Evolutionary conservation across 1,140 invertebrate species (phyloP), one percentile per base, ranked within the genome.

Genomic region (Pseudobourletiella spinata): DNA sequence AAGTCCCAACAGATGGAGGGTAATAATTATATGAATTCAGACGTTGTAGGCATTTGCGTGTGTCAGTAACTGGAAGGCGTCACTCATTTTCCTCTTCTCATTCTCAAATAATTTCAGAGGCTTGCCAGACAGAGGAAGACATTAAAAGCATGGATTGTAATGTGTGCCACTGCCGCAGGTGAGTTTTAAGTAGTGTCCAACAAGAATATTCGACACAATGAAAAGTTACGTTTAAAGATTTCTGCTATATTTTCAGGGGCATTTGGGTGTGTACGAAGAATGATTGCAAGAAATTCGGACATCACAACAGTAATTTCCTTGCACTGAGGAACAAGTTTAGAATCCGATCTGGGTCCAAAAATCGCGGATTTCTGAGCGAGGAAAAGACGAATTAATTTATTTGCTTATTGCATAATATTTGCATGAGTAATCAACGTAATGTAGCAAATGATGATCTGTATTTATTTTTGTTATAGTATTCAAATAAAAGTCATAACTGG

Each of bases 81-180:
- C 6, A 54, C 20, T 24, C 16, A 4, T 4, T 26, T 59, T 25
- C 50, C 4, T 30, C 35, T 15, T 22, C 6, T 29, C 22, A 32
- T n/a, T 46, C n/a, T 63, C 48, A 16, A 44, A 48, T 39, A 8
- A 32, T 63, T 67, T 15, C 48, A 64, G 66, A 65, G 50, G 29
- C 63, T 3, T 68, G 66, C 35, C 46, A 62, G 30, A 63, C 57
- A 18, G 66, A 68, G 25, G 59, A 59, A 26, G 66, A 68, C 26
- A 63, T 68, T 3, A 68, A 68, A 57, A 63, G 56, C 43, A 59
- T 54, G n/a, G 66, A 63, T 14, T 68, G 66, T 29, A 68, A 68
- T 35, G 57, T 65, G 51, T 68, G 66, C 35, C 39, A 30, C 11
- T 68, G 66, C 35, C 48, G 51, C 14, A 48, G 50, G 50, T 54